Conservation (phyloP, 2,888 invertebrate species). For the Dolichopus griseipennis region DNA sequence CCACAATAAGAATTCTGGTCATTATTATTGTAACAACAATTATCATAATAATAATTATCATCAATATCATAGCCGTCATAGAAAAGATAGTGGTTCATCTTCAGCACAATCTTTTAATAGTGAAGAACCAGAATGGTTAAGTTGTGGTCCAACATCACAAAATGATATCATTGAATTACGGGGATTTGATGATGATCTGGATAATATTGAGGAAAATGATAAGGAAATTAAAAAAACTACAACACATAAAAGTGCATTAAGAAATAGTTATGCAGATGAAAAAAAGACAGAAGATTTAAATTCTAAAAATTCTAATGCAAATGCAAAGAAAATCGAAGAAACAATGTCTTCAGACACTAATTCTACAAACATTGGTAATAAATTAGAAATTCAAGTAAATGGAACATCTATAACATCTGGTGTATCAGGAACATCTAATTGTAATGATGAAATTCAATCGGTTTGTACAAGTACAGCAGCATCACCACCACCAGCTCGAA, state of each 20-base stretch:
- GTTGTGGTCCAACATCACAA: slow-evolving; percentile 39
- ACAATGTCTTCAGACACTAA: too few species aligned
- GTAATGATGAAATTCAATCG: background rate
- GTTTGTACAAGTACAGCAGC: background rate
- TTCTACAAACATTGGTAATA: too few species aligned
- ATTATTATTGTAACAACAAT: slow-evolving; percentile 38
- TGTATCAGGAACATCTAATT: background rate
- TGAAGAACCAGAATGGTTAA: slow-evolving; percentile 41
- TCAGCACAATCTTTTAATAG: slow-evolving; percentile 22
- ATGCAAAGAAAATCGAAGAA: background rate
- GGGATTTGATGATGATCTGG: slow-evolving; percentile 33
- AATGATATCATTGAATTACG: slow-evolving; percentile 39
- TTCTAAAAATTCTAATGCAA: slow-evolving; percentile 16
- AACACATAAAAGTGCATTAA: slow-evolving; percentile 12
- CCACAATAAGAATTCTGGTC: background rate
- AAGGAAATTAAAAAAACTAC: slow-evolving; percentile 10
- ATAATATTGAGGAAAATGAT: slow-evolving; percentile 12
- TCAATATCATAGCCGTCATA: slow-evolving; percentile 24
- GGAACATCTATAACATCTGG: background rate
- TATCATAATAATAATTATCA: slow-evolving; percentile 30
- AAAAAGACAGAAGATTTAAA: slow-evolving; percentile 55
- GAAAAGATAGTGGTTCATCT: background rate
- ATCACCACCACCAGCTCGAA: slow-evolving; percentile 8
- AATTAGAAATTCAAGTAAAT: background rate
- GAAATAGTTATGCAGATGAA: background rate